Base-by-base conservation (phyloP, 2,888 invertebrate genomes). In the Eudemis profundana region DNA sequence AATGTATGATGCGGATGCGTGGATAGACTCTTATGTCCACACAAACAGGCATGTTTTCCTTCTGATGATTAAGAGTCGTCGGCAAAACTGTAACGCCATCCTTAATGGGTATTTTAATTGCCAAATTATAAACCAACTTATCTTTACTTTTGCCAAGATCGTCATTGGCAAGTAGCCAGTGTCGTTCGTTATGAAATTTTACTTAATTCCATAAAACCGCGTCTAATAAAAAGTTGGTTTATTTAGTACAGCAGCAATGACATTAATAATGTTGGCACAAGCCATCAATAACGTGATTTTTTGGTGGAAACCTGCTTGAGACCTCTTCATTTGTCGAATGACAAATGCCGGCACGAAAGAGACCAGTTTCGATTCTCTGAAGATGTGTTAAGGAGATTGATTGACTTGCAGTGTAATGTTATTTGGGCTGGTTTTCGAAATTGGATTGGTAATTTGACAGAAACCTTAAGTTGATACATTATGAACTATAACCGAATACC, bases 101-200 rank as follows among this genome's bases (percentile, higher is more conserved):
- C 29, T 51, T 29, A 64, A 63, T 50, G 12, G 12, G n/a, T 23
- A 12, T 50, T 64, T 59, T 44, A 57, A 64, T 64, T 50, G 49
- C 17, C 33, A 49, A 17, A 47, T 3, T 15, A 36, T 40, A 27
- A 5, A 33, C 21, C 4, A 61, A 53, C 7, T 46, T 46, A 53
- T 5, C 14, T 19, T 50, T 53, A 38, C 33, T 7, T 29, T 8
- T 17, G 8, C 15, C 42, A 29, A 56, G 54, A 12, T 29, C 23
- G 40, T 40, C 27, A 27, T 40, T 23, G 7, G 27, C 42, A 56
- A n/a, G 40, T 40, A 27, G 27, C 8, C 15, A 15, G 8, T 51
- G 36, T 19, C 38, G 38, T 40, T 23, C 3, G 23, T 54, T 33
- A 17, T 8, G 29, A 15, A 47, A 40, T 38, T 14, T 14, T 17